Base-by-base conservation (phyloP, 2,888 invertebrate species). In the Pristionchus exspectatus region DNA sequence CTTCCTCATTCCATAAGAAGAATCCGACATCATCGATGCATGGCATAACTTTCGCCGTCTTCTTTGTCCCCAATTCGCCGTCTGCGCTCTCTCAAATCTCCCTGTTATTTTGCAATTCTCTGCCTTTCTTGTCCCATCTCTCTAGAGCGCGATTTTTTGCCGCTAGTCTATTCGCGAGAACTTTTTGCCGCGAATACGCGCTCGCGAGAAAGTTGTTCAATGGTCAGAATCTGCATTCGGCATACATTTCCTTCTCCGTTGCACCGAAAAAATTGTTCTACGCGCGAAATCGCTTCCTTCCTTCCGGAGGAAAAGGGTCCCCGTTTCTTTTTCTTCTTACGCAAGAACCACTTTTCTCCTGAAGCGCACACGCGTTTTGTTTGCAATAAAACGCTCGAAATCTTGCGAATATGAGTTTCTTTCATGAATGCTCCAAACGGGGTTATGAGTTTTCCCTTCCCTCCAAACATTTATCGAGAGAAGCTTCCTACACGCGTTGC, bases 11-110 rank as follows among this genome's bases (percentile, higher is more conserved):
- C 63, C 63, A 24, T 74, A 16, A 74, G 14, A 74, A 38, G 74
- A 38, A 27, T n/a, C 27, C 44, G 44, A 38, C 38, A 74, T 74
- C 24, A 38, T 38, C 74, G n/a, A 81, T 81, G 81, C 81, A 81
- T 81, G 81, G 81, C 81, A 81, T 54, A 81, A 81, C 81, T 81
- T 81, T 54, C 81, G 2, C 50, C 24, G 50, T 21, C 69, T 24
- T 69, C 69, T 69, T 27, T 69, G n/a, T 14, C 74, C 18, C 38
- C 72, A 14, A 3, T 77, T 77, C 50, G 18, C n/a, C 24, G 44
- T 77, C 77, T 77, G 77, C 24, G n/a, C 77, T 77, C 77, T 77
- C 77, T 77, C 59, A 7, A 63, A 63, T 63, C 59, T 24, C 59
- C 24, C 21, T 63, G 7, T 2, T 63, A 21, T 63, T 24, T 63